Evolutionary conservation across 2,888 invertebrate genomes (phyloP).

Genomic region (Pyrgus malvae): DNA sequence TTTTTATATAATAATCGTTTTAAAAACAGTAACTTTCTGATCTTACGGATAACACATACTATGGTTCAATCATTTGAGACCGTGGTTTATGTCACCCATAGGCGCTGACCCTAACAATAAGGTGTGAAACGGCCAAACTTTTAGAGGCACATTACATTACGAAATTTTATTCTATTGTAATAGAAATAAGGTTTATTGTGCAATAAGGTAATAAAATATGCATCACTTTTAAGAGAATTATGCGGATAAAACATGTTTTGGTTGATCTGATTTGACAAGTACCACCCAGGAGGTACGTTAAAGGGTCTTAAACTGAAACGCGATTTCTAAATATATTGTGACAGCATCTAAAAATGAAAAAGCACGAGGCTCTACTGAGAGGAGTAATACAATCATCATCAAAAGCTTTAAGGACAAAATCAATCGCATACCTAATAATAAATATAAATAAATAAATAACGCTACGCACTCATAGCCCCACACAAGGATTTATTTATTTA

Average conservation of each 20-base stretch:
- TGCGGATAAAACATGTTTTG: constrained; percentile 21
- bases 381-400: background rate
- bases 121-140: constrained; percentile 14
- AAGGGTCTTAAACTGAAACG: constrained; percentile 27
- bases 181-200: constrained; percentile 10
- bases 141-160: background rate
- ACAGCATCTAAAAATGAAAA: constrained; percentile 11
- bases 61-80: background rate
- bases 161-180: constrained; percentile 6
- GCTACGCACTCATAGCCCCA: too few relatives aligned
- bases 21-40: too few relatives aligned
- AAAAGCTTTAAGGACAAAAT: background rate
- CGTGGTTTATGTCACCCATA: background rate
- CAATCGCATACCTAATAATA: too few relatives aligned
- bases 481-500: too few relatives aligned
- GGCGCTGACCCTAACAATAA: constrained; percentile 12
- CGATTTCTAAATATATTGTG: constrained; percentile 13
- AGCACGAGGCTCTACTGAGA: background rate
- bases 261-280: constrained; percentile 23
- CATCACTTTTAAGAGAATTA: constrained; percentile 13
- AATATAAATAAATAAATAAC: too few relatives aligned
- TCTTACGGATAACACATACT: background rate
- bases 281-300: constrained; percentile 28
- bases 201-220: background rate
- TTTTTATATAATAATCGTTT: too few relatives aligned